Evolutionary conservation across 2,888 invertebrate species (phyloP).

Genomic region (Chrysodeixis includens): DNA sequence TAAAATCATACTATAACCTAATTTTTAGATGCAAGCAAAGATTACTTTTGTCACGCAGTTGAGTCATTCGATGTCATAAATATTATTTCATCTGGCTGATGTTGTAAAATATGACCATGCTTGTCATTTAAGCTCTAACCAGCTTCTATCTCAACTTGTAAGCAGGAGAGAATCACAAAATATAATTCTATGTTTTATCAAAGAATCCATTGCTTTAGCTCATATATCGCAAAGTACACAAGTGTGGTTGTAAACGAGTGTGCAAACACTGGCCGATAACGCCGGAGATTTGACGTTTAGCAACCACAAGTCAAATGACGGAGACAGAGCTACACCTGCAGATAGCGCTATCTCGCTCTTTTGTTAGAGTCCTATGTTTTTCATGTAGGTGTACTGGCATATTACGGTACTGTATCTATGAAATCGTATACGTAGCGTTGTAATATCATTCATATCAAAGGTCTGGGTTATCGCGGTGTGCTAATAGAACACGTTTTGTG

Average conservation of each 20-base stretch:
- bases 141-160: constrained; percentile 36
- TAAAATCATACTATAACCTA: no score
- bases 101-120: neutral
- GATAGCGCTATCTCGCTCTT: neutral
- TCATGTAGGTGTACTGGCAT: neutral
- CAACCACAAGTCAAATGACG: neutral
- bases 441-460: constrained; percentile 50
- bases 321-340: neutral
- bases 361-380: neutral
- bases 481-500: constrained; percentile 11
- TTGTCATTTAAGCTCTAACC: constrained; percentile 32
- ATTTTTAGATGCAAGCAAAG: no score
- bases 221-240: constrained; percentile 37
- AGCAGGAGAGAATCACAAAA: constrained; percentile 44
- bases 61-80: no score
- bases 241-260: constrained; percentile 33
- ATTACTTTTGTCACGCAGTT: no score
- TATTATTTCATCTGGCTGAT: no score
- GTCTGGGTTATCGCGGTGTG: constrained; percentile 59
- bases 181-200: constrained; percentile 50
- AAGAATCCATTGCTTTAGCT: constrained; percentile 32
- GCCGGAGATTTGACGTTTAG: neutral
- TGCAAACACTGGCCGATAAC: constrained; percentile 50
- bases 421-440: constrained; percentile 48
- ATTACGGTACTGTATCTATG: constrained; percentile 36